Evolutionary conservation across 2,888 invertebrate species (phyloP).

Genomic region (Sphecodes monilicornis): DNA sequence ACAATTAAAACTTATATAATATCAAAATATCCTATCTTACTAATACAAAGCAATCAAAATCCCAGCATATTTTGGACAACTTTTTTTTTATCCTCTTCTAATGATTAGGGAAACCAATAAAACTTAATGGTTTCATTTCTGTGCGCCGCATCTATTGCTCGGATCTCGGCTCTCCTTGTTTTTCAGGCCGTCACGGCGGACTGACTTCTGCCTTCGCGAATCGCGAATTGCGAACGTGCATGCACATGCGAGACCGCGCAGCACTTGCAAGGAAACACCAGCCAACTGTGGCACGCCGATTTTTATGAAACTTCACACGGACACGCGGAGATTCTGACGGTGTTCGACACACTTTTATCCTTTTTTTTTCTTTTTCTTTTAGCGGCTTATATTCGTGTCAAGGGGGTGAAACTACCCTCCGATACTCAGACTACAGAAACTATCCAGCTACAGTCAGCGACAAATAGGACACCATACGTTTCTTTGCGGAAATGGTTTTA

Average conservation of each 20-base stretch:
- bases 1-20: no score
- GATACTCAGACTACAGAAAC: neutral
- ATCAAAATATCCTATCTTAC: no score
- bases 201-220: constrained; percentile 54
- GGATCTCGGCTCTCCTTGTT: constrained; percentile 12
- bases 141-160: neutral
- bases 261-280: neutral
- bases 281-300: neutral
- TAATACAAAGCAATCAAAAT: no score
- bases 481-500: no score
- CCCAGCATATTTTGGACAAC: no score
- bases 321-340: neutral
- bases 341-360: neutral
- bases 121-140: no score
- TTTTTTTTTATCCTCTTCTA: no score
- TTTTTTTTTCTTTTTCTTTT: neutral
- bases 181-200: constrained; percentile 41
- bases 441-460: no score
- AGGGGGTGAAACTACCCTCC: neutral
- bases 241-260: neutral
- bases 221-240: constrained; percentile 1
- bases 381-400: neutral
- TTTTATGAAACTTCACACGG: neutral
- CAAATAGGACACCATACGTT: no score
- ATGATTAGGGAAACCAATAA: no score